phyloP scores from a whole-genome alignment of 1,140 invertebrate genomes.

The Radopholus similis region DNA sequence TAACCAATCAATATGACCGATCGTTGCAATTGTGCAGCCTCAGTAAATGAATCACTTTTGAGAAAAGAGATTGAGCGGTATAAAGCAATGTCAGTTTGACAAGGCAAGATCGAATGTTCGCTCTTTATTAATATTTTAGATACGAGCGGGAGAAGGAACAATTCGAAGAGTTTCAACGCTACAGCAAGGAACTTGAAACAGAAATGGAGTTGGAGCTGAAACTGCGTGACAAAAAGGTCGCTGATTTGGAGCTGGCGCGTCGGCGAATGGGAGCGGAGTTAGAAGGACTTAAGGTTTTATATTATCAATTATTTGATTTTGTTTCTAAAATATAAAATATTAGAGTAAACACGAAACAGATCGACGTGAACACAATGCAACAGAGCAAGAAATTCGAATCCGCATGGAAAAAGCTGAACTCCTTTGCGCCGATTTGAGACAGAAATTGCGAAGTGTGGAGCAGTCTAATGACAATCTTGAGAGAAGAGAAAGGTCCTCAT shows the following conservation, averaged over 20 bases:
- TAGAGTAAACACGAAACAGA: constrained; percentile 18
- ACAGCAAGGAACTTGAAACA: constrained; percentile 29
- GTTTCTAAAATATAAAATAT: background rate
- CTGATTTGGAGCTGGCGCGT: constrained; percentile 12
- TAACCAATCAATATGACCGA: too few relatives aligned
- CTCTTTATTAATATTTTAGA: constrained; percentile 10
- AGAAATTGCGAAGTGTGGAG: constrained; percentile 23
- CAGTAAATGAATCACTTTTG: too few relatives aligned
- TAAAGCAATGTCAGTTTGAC: constrained; percentile 21
- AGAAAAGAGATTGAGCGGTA: constrained; percentile 21
- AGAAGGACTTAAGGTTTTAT: constrained; percentile 22
- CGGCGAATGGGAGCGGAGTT: background rate
- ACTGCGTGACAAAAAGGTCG: constrained; percentile 4
- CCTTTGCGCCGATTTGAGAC: constrained; percentile 2
- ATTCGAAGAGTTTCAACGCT: constrained; percentile 26
- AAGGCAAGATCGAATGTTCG: background rate
- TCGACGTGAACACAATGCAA: background rate
- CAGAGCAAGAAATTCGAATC: constrained; percentile 9
- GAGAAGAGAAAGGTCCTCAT: constrained; percentile 22
- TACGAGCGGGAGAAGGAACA: constrained; percentile 28
- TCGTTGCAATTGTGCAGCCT: too few relatives aligned
- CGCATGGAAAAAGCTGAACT: background rate
- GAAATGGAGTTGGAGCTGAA: constrained; percentile 29
- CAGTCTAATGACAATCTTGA: constrained; percentile 26
- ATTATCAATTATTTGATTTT: constrained; percentile 8